Evolutionary conservation across 1,140 invertebrate genomes (phyloP).

Genomic region (Medauroidea extradentata): DNA sequence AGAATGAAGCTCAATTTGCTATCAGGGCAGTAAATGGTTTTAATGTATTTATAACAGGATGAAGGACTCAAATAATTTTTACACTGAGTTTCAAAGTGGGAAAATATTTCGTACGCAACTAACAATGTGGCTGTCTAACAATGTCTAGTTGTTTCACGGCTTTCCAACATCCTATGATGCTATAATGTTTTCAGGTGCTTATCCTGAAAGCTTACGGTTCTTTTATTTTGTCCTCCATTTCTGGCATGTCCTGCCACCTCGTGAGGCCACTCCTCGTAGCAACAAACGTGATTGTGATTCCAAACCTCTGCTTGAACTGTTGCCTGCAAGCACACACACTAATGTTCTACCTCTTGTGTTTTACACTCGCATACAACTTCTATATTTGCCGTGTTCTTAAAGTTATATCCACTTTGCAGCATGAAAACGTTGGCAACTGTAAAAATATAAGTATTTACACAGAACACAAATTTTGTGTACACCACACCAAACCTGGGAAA

Average conservation of each 20-base stretch:
- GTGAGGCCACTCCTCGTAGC: constrained; percentile 85
- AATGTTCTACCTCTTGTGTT: no score
- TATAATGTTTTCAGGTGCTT: background rate
- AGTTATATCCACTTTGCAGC: no score
- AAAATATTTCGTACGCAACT: background rate
- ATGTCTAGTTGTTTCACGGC: background rate
- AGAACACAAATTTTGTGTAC: no score
- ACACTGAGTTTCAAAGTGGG: background rate
- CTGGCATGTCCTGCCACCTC: constrained; percentile 74
- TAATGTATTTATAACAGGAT: background rate
- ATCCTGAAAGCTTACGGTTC: constrained; percentile 14
- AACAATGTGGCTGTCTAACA: background rate
- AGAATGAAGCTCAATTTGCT: no score
- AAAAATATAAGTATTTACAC: no score
- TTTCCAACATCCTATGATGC: no score
- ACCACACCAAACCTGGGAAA: no score
- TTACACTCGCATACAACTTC: no score
- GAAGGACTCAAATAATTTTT: background rate
- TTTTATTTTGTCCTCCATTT: constrained; percentile 8
- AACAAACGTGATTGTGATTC: constrained; percentile 78
- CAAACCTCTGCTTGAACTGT: constrained; percentile 77
- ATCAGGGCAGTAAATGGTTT: no score
- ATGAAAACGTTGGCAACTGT: no score
- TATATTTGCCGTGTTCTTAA: no score
- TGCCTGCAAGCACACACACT: constrained; percentile 51